Evolutionary conservation across 2,888 invertebrate species (phyloP), one percentile per base, ranked within the genome.

Genomic region (Colletes collaris): DNA sequence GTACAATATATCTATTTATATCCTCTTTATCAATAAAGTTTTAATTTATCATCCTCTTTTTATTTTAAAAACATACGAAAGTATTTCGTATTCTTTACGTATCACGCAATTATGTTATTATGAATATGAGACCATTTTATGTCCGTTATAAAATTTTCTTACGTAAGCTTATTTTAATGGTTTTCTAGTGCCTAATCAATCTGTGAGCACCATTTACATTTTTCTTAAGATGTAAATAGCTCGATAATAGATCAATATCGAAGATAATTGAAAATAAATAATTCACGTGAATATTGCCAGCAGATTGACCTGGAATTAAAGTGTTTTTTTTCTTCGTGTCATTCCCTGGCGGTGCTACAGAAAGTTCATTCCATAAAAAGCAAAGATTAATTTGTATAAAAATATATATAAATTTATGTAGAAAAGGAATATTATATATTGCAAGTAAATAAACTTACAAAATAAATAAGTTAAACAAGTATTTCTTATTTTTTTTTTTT

Each of bases 381-480:
- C 77, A 85, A 84, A 86, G 84, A 85, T 84, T 87, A 87, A 83
- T 87, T 75, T 84, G 84, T 89, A 87, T 87, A 89, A 88, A 89
- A 89, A 90, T 78, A 77, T 89, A 84, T 79, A 89, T 88, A 87
- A 81, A 88, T 88, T 87, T 86, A 85, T 85, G 77, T 87, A 88
- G 88, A 88, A 87, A 86, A 88, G 83, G 86, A 86, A 86, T 90
- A 89, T 86, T 88, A 84, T 80, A 78, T 86, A 89, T 89, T 88
- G 88, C 85, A 83, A 88, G 83, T 82, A 85, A 86, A 82, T 75
- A 79, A 81, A 79, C 84, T 87, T 83, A 89, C 83, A 86, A 88
- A 89, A 90, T 89, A 90, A 90, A 90, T 90, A 87, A 89, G 82
- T 86, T 81, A 86, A 87, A 84, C 77, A 74, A 86, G 79, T 77